Evolutionary conservation across 2,888 invertebrate genomes (phyloP).

Genomic region (Zootermopsis nevadensis): DNA sequence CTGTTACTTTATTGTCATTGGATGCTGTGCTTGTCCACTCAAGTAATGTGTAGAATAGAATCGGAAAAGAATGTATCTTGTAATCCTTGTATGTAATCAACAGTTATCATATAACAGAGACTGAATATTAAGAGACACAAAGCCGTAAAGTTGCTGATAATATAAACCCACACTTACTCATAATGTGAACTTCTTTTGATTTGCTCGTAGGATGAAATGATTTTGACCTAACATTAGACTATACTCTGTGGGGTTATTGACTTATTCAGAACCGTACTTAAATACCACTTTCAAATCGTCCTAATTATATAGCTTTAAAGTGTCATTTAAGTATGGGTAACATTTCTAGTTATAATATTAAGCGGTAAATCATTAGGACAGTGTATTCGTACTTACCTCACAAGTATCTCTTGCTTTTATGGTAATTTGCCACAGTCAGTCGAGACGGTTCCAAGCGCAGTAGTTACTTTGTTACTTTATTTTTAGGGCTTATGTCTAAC

Average conservation of each 20-base stretch:
- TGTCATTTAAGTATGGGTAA: too few species aligned
- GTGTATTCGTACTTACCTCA: too few species aligned
- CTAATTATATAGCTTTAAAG: not conserved
- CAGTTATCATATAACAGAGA: not conserved
- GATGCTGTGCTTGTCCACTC: not conserved
- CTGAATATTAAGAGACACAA: not conserved
- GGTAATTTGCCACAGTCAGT: too few species aligned
- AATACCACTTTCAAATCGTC: not conserved
- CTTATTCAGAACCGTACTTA: not conserved
- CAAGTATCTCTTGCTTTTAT: too few species aligned
- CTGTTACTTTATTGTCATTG: not conserved
- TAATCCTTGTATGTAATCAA: not conserved
- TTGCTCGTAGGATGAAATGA: not conserved
- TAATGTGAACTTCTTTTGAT: not conserved
- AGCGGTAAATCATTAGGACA: too few species aligned
- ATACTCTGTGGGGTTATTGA: not conserved
- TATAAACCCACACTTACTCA: not conserved
- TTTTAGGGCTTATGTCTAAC: too few species aligned
- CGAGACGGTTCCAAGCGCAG: too few species aligned
- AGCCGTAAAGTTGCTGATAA: not conserved
- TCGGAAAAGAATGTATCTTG: not conserved
- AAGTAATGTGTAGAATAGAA: not conserved
- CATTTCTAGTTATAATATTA: too few species aligned
- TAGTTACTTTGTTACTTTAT: too few species aligned
- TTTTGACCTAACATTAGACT: not conserved